Conservation (phyloP, 1,140 invertebrate species). For the Zophobas atratus region DNA sequence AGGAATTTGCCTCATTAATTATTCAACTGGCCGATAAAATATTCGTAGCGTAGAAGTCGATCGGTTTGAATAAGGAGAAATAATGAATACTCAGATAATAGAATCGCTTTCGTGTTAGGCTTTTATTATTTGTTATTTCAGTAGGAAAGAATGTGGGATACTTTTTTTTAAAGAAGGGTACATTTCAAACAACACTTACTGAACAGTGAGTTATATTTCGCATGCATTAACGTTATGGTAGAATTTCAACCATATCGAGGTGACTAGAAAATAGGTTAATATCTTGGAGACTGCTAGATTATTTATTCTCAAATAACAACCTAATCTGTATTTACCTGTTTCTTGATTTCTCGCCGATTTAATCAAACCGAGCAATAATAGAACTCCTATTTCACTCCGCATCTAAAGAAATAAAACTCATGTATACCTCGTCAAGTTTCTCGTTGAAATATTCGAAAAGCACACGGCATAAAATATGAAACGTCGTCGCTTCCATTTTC, state of each 20-base stretch:
- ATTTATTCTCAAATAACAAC: background rate
- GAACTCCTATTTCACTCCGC: background rate
- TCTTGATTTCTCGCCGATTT: background rate
- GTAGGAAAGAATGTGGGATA: too few species aligned
- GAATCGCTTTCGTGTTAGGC: too few species aligned
- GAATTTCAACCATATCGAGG: background rate
- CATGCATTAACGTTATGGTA: too few species aligned
- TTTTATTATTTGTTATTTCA: too few species aligned
- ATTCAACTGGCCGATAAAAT: conserved; percentile 2
- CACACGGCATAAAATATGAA: conserved; percentile 36
- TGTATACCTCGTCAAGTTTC: conserved; percentile 1
- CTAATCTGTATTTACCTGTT: background rate
- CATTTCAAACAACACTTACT: too few species aligned
- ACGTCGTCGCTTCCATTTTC: conserved; percentile 42
- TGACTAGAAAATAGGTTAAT: background rate
- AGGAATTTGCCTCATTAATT: conserved; percentile 9
- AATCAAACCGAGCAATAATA: conserved; percentile 6
- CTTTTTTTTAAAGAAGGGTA: too few species aligned
- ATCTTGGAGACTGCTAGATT: background rate
- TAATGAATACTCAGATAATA: too few species aligned
- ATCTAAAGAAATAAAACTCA: conserved; percentile 8
- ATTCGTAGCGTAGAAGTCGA: background rate
- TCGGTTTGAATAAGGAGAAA: too few species aligned
- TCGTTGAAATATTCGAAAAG: conserved; percentile 40
- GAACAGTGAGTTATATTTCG: too few species aligned